phyloP scores from a whole-genome alignment of 1,140 invertebrate species.

The Atopsyche davidsoni region DNA sequence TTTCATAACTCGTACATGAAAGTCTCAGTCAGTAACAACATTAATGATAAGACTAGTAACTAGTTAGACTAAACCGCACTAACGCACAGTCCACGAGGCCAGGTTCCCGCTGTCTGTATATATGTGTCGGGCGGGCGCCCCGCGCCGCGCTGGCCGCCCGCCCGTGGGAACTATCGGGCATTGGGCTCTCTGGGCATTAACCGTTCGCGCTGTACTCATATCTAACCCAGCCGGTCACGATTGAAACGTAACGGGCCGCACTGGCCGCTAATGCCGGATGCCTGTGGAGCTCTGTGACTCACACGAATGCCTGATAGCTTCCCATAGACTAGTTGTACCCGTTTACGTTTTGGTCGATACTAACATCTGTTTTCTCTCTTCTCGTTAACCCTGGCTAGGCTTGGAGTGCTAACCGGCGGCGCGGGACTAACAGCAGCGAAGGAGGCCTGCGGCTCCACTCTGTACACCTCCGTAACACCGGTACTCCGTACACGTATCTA shows the following conservation, averaged over 20 bases:
- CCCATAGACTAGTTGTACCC: constrained; percentile 34
- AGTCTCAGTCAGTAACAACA: constrained; percentile 28
- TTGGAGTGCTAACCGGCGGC: constrained; percentile 58
- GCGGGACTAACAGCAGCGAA: constrained; percentile 32
- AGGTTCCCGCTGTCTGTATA: constrained; percentile 36
- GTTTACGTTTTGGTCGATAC: constrained; percentile 49
- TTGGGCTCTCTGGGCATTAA: constrained; percentile 36
- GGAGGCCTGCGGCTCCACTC: constrained; percentile 8
- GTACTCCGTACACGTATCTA: too few species aligned
- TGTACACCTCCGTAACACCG: constrained; percentile 1
- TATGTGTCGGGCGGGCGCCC: constrained; percentile 8
- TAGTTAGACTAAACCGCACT: constrained; percentile 36
- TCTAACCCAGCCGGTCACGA: constrained; percentile 27
- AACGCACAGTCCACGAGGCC: constrained; percentile 48
- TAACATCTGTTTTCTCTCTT: constrained; percentile 51
- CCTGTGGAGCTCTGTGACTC: too few species aligned
- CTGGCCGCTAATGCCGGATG: constrained; percentile 13
- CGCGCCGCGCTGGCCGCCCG: constrained; percentile 10
- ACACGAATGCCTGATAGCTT: constrained; percentile 50
- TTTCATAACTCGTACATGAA: constrained; percentile 25
- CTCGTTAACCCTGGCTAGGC: constrained; percentile 56
- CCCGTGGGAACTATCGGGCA: constrained; percentile 49
- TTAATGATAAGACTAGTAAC: constrained; percentile 26
- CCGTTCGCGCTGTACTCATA: constrained; percentile 21
- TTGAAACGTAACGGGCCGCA: constrained; percentile 43